Conservation (phyloP, 2,113 vertebrate species). For the Atlantisia rogersi region DNA sequence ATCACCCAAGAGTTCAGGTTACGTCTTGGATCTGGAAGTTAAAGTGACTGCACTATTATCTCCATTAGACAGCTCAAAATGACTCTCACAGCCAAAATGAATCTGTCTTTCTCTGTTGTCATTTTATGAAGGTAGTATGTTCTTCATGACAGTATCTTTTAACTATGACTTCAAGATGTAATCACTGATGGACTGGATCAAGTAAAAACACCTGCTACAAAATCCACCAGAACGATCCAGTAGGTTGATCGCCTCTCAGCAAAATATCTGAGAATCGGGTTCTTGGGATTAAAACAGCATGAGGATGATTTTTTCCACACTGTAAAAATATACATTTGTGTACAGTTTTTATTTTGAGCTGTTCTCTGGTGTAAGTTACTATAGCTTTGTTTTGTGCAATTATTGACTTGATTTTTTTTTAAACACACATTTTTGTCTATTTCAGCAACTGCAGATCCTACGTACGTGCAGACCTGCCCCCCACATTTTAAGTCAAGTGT, state of each 20-base stretch:
- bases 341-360: background rate
- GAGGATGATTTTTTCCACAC: background rate
- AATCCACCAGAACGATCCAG: background rate
- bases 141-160: background rate
- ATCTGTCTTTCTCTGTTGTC: background rate
- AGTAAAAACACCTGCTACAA: background rate
- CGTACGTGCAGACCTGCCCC: background rate
- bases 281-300: background rate
- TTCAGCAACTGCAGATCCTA: background rate
- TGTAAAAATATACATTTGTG: background rate
- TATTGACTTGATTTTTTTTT: fast-evolving
- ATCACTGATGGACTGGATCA: background rate
- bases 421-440: background rate
- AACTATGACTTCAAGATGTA: background rate
- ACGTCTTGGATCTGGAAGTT: fast-evolving
- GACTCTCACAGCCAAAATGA: background rate
- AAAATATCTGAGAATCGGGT: background rate
- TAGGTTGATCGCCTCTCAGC: background rate
- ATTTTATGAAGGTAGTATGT: background rate
- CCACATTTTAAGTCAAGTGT: background rate
- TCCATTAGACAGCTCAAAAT: background rate
- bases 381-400: background rate
- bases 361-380: background rate
- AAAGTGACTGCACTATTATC: background rate
- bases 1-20: background rate